These are phyloP conservation scores for Liposcelis brunnea DNA, from an alignment of 2,888 invertebrate species.

Conservation along the genomic window DNA sequence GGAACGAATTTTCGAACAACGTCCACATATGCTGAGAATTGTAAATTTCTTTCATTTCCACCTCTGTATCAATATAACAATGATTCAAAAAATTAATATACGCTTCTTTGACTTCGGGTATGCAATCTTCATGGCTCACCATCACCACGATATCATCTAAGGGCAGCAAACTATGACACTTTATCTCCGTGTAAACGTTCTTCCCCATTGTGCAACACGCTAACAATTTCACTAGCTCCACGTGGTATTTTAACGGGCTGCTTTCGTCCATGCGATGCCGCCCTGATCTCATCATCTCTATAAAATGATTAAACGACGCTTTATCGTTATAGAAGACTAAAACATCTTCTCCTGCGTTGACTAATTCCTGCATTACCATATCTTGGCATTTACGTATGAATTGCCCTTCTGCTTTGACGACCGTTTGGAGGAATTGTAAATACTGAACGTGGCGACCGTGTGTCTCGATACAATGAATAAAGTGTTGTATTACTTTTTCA, in stretches of 20 bases:
- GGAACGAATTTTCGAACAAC: slow-evolving; percentile 81
- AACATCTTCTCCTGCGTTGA: slow-evolving; percentile 92
- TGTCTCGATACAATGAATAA: slow-evolving; percentile 95
- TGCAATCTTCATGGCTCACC: slow-evolving; percentile 83
- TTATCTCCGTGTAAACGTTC: slow-evolving; percentile 97
- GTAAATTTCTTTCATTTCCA: slow-evolving; percentile 99
- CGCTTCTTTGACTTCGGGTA: slow-evolving; percentile 94
- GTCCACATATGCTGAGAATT: slow-evolving; percentile 98
- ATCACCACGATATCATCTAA: slow-evolving; percentile 96
- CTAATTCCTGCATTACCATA: slow-evolving; percentile 96
- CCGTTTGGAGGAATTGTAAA: slow-evolving; percentile 75
- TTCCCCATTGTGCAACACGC: slow-evolving; percentile 98
- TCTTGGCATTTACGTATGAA: slow-evolving; percentile 93
- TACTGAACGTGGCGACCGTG: slow-evolving; percentile 87
- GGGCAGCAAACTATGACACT: slow-evolving; percentile 92
- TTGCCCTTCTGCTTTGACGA: slow-evolving; percentile 90
- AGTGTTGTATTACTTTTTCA: slow-evolving; percentile 90
- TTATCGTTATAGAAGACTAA: slow-evolving; percentile 94
- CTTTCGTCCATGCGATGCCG: slow-evolving; percentile 63
- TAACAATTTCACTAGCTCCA: slow-evolving; percentile 85
- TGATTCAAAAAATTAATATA: slow-evolving; percentile 97
- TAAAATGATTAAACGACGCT: slow-evolving; percentile 78
- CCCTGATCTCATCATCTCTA: slow-evolving; percentile 83
- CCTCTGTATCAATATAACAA: slow-evolving; percentile 99
- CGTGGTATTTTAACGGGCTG: slow-evolving; percentile 77